Percentiles rank a stretch among this genome's conserved stretches.
Conservation (phyloP, 2,113 vertebrate species). For the Megaceryle maxima region DNA sequence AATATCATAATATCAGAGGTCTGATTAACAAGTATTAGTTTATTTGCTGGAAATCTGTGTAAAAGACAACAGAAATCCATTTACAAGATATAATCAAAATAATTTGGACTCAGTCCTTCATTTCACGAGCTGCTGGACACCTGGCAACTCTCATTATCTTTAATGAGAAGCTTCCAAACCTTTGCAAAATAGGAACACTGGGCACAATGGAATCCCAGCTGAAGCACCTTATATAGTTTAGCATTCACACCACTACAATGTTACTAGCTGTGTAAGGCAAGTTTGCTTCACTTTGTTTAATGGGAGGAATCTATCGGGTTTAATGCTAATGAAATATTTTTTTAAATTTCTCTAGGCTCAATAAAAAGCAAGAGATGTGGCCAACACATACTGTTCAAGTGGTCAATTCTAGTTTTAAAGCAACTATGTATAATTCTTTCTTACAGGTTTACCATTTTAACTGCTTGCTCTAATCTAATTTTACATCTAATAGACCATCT, state of each 20-base stretch:
- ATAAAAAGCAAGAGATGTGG: neutral
- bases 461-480: conserved; percentile 23
- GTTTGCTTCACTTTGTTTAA: conserved; percentile 30
- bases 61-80: conserved; percentile 21
- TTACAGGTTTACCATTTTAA: conserved; percentile 34
- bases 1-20: neutral
- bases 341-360: conserved; percentile 10
- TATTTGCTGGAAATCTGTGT: conserved; percentile 19
- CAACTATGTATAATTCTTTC: neutral
- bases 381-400: neutral
- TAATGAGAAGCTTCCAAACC: conserved; percentile 42
- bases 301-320: conserved; percentile 16
- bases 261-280: neutral
- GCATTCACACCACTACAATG: neutral
- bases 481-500: conserved; percentile 2
- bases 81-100: neutral
- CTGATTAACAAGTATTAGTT: neutral
- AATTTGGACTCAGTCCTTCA: neutral
- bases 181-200: conserved; percentile 3
- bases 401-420: conserved; percentile 22
- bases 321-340: conserved; percentile 33
- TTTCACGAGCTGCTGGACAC: conserved; percentile 44
- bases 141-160: conserved; percentile 35
- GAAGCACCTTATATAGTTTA: neutral
- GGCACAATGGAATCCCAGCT: neutral